Percentiles rank a stretch among this genome's conserved stretches.
These are phyloP conservation scores for Spisula solida DNA, from an alignment of 2,888 invertebrate genomes.

Conservation along the genomic window DNA sequence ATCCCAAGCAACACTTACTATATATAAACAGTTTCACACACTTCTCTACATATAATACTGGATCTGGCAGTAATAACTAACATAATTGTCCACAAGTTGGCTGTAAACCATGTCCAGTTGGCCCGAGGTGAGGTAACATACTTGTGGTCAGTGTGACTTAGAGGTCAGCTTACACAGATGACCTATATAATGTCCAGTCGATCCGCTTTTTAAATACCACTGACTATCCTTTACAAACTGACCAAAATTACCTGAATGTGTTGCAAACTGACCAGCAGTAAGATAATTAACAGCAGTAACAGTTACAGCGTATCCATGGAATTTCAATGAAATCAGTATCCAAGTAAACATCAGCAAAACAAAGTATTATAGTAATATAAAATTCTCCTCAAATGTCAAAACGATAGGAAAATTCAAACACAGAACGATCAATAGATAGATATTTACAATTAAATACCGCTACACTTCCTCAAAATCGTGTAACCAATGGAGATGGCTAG, in stretches of 20 bases:
- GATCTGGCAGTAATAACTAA: background rate
- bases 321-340: too few species aligned
- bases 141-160: constrained; percentile 12
- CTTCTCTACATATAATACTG: background rate
- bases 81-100: background rate
- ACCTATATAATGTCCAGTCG: background rate
- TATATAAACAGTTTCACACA: background rate
- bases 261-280: background rate
- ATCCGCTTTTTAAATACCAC: too few species aligned
- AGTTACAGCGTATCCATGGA: too few species aligned
- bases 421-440: background rate
- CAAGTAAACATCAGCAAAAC: background rate
- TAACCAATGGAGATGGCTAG: background rate
- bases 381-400: background rate
- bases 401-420: background rate
- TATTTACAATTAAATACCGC: background rate
- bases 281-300: background rate
- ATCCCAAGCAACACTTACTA: background rate
- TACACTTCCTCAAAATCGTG: constrained; percentile 2
- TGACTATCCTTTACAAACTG: too few species aligned
- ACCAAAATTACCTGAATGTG: background rate
- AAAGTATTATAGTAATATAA: background rate
- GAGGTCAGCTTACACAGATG: background rate
- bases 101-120: constrained; percentile 7
- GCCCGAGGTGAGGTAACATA: constrained; percentile 11